Evolutionary conservation across 2,888 invertebrate genomes (phyloP), one percentile per base, ranked within the genome.

Genomic region (Drosophila conformis): DNA sequence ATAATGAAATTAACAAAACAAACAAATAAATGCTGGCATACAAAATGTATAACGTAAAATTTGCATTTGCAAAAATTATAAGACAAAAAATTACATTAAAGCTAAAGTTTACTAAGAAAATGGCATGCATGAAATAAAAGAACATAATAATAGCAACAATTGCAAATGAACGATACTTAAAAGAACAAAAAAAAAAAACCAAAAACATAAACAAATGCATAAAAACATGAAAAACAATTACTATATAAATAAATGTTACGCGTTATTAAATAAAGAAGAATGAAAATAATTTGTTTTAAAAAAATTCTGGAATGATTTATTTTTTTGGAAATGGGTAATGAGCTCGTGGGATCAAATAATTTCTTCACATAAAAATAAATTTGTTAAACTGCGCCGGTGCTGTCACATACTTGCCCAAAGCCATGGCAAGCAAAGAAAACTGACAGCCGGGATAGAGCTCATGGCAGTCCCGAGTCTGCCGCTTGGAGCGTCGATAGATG

Each of bases 401-500:
- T 4, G 83, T 74, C 18, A 88, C 88, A 76, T 92, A 92, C 40
- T 91, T 94, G 5, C 96, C 96, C 78, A 96, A 93, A 6, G 96
- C 96, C 92, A 96, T 92, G 86, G 96, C 96, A 58, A 97, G 94
- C 74, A 97, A 91, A 0, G 97, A 97, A 83, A 97, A 94, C 11
- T 95, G 95, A 91, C 97, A 97, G 21, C 93, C 93, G 69, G 94
- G 94, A 87, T 94, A 95, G 84, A 94, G 93, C 58, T 91, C 82
- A 3, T 94, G 93, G 87, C 97, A 97, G 77, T 95, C 91, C 0
- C 63, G 79, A 10, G 81, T 87, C 36, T 94, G 94, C 51, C 93
- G 91, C 60, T 88, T 92, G 46, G 95, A 95, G 52, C 93, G 93
- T 81, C 94, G 92, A 80, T 95, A 95, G 0, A 96, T 96, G 36